phyloP scores from a whole-genome alignment of 2,797 vertebrate species.

The Danio jaintianensis region DNA sequence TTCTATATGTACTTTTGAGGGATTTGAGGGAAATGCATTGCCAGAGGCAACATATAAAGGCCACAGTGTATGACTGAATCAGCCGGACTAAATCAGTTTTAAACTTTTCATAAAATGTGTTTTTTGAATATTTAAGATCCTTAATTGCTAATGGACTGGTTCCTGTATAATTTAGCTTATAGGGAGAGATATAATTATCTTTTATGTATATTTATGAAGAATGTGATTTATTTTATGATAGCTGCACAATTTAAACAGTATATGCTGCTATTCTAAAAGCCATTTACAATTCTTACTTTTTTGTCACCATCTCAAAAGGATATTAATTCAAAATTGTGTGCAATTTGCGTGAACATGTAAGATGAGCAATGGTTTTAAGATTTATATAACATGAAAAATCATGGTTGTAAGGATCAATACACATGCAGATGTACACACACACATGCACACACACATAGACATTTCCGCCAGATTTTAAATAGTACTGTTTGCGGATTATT shows the following conservation, averaged over 20 bases:
- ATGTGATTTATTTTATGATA: not conserved
- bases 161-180: conserved; percentile 21
- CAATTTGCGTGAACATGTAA: not conserved
- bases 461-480: no score
- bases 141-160: conserved; percentile 23
- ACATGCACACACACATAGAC: no score
- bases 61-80: conserved; percentile 14
- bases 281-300: not conserved
- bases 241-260: not conserved
- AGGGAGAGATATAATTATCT: not conserved
- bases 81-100: conserved; percentile 1
- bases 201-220: not conserved
- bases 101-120: conserved; percentile 20
- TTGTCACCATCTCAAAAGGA: not conserved
- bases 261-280: not conserved
- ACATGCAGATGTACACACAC: no score
- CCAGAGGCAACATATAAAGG: conserved; percentile 36
- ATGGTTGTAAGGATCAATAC: not conserved
- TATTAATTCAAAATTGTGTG: not conserved
- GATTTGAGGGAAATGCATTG: conserved; percentile 16
- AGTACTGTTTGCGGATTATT: no score
- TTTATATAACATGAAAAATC: not conserved
- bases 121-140: conserved; percentile 5
- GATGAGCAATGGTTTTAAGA: not conserved
- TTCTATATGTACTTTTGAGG: conserved; percentile 4